Evolutionary conservation across 2,888 invertebrate genomes (phyloP).

Genomic region (Girardia tigrina): DNA sequence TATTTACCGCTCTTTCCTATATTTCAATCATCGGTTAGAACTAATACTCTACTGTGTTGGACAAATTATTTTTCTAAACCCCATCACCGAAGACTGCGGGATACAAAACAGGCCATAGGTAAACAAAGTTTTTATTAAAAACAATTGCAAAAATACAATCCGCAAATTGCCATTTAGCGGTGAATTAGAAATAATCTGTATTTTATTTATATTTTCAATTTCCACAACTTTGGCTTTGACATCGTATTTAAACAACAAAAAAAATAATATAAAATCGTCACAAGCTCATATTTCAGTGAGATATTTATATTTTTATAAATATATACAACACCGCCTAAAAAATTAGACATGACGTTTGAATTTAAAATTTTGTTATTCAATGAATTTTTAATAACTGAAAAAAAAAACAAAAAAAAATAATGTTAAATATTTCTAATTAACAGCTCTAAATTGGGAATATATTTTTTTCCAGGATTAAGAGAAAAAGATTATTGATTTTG

Average conservation of each 20-base stretch:
- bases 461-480: no score
- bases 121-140: constrained; percentile 14
- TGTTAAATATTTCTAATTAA: no score
- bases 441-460: no score
- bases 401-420: no score
- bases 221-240: not conserved
- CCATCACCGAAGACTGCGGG: constrained; percentile 7
- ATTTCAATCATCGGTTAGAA: not conserved
- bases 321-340: no score
- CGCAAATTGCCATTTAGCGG: constrained; percentile 16
- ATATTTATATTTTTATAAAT: no score
- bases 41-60: not conserved
- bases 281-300: not conserved
- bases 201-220: constrained; percentile 1
- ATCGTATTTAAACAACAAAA: not conserved
- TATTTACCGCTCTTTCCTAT: not conserved
- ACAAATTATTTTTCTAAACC: constrained; percentile 19
- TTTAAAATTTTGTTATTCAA: no score
- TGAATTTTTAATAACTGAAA: no score
- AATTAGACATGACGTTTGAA: no score
- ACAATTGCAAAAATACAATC: constrained; percentile 19
- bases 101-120: constrained; percentile 18
- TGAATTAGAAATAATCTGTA: not conserved
- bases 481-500: no score
- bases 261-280: no score